Evolutionary conservation across 1,140 invertebrate species (phyloP).

Genomic region (Sarcophaga bullata): DNA sequence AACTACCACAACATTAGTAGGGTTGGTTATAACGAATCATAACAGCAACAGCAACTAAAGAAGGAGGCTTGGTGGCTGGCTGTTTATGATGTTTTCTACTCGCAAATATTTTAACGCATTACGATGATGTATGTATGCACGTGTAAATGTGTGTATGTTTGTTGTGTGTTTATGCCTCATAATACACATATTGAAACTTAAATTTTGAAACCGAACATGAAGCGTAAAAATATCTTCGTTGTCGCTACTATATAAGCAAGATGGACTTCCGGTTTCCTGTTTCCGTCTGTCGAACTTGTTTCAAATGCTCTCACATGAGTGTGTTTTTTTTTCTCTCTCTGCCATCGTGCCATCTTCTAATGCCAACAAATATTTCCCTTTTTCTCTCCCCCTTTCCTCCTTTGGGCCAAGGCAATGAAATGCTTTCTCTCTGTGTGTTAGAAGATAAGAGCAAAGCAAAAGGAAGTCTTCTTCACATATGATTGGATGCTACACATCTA

Average conservation of each 20-base stretch:
- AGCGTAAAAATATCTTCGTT: constrained; percentile 45
- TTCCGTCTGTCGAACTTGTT: constrained; percentile 66
- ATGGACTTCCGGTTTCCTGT: constrained; percentile 66
- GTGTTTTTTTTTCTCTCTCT: not conserved
- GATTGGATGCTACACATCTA: not conserved
- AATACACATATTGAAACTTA: not conserved
- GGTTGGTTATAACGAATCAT: too few species aligned
- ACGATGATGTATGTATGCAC: too few species aligned
- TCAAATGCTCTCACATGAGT: constrained; percentile 43
- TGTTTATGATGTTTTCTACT: too few species aligned
- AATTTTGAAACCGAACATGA: constrained; percentile 32
- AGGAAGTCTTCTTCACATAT: constrained; percentile 12
- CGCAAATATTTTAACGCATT: not conserved
- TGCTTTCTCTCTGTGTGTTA: not conserved
- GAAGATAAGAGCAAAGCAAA: not conserved
- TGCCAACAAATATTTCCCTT: not conserved
- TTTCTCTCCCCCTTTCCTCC: not conserved
- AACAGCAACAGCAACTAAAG: not conserved
- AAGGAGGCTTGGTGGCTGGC: too few species aligned
- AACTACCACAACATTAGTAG: too few species aligned
- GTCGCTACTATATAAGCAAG: constrained; percentile 60
- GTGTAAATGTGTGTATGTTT: not conserved
- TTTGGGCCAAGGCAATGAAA: not conserved
- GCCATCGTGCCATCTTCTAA: not conserved
- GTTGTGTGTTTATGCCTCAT: constrained; percentile 9